Conservation (phyloP, 2,888 invertebrate species). For the Lasioglossum calceatum region DNA sequence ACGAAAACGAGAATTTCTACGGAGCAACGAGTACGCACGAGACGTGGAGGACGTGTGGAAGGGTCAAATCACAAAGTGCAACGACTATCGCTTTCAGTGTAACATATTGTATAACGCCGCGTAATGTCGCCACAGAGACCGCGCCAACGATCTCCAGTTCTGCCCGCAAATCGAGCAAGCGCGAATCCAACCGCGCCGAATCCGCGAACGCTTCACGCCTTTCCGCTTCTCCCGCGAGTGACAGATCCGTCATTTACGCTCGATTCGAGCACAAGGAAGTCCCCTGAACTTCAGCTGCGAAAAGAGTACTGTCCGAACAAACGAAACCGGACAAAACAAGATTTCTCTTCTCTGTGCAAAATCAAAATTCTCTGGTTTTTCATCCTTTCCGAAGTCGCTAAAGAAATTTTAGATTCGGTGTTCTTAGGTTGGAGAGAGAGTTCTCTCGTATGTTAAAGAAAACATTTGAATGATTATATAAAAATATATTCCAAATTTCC, state of each 20-base stretch:
- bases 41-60: constrained; percentile 25
- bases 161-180: constrained; percentile 20
- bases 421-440: no score
- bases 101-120: constrained; percentile 78
- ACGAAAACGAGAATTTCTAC: constrained; percentile 40
- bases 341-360: not conserved
- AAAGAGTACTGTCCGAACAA: not conserved
- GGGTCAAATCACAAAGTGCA: constrained; percentile 75
- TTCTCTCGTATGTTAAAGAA: no score
- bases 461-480: no score
- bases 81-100: constrained; percentile 82
- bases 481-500: no score
- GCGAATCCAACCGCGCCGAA: constrained; percentile 13
- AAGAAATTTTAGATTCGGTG: no score
- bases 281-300: not conserved
- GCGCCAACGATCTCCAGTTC: constrained; percentile 59
- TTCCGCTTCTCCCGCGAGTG: not conserved
- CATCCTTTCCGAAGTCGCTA: no score
- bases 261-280: not conserved
- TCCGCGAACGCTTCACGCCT: not conserved
- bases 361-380: not conserved
- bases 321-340: not conserved
- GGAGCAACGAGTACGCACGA: constrained; percentile 38
- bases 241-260: constrained; percentile 3
- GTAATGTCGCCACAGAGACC: constrained; percentile 57